Conservation (phyloP, 2,888 invertebrate genomes). For the Oasisia sp. region DNA sequence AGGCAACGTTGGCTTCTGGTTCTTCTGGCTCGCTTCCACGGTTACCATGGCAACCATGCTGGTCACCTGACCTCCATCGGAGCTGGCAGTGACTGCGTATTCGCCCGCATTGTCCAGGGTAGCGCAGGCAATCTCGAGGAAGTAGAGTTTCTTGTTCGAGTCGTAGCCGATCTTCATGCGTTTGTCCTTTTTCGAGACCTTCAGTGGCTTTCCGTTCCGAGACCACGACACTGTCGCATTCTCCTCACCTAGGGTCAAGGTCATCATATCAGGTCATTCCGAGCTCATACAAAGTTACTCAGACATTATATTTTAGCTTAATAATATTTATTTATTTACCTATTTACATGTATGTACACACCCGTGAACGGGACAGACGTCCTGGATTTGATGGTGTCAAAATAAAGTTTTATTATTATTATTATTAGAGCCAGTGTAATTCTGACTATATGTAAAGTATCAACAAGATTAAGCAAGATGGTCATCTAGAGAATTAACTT, state of each 20-base stretch:
- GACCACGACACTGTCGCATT: constrained; percentile 52
- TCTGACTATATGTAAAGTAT: neutral
- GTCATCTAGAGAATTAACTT: too few relatives aligned
- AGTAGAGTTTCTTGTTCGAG: constrained; percentile 40
- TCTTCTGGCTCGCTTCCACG: constrained; percentile 23
- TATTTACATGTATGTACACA: too few relatives aligned
- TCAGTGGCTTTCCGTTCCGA: constrained; percentile 46
- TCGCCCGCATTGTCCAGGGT: constrained; percentile 47
- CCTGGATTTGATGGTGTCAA: too few relatives aligned
- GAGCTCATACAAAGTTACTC: neutral
- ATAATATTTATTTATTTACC: too few relatives aligned
- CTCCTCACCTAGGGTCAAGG: neutral
- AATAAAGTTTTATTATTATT: too few relatives aligned
- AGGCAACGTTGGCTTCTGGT: neutral
- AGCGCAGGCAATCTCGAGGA: constrained; percentile 46
- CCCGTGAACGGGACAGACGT: too few relatives aligned
- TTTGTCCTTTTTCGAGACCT: constrained; percentile 30
- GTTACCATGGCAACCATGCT: constrained; percentile 31
- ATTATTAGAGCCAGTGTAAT: neutral
- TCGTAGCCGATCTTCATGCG: constrained; percentile 37
- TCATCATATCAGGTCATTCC: neutral
- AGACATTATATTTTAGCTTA: too few relatives aligned
- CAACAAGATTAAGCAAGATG: too few relatives aligned
- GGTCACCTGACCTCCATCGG: constrained; percentile 34
- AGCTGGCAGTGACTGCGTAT: constrained; percentile 52